Base-by-base conservation (phyloP, 1,140 invertebrate species). In the Akabosia matsudoensis region DNA sequence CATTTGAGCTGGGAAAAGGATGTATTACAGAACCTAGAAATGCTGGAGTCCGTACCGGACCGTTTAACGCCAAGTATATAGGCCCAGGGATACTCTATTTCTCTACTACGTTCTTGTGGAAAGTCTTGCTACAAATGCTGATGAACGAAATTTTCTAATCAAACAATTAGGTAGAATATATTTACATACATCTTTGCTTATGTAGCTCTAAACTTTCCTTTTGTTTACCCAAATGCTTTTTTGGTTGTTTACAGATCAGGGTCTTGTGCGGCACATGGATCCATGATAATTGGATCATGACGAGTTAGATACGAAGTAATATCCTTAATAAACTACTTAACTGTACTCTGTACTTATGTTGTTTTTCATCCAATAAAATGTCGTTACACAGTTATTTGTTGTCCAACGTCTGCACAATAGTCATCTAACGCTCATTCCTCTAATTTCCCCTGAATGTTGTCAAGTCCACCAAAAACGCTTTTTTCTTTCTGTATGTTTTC, bases 1-100 rank as follows among this genome's bases (percentile, higher is more conserved):
- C 70, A 72, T 51, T 22, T 77, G n/a, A 70, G 71, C 22, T 80
- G 77, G 77, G 79, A 80, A 31, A 45, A 45, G 7, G 70, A 74
- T 1, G 45, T 76, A 0, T 77, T 77, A 28, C 72, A 80, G 34
- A 51, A 73, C 16, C 18, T 80, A 10, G 70, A 80, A 7, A 31
- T 80, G 1, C 30, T 80, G 10, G 45, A 33, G 14, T 67, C 73
- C 1, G 56, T 56, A 4, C 34, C 24, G 10, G 64, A 56, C 18
- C 45, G 70, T n/a, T 51, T 78, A 28, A 61, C 77, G 13, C 75
- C 73, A 0, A 70, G 70, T 16, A 26, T 80, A 4, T 80, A 77
- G 79, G 75, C 79, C 54, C 28, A 45, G 78, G 31, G 78, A 79
- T 54, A 79, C 78, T 4, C 70, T 79, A 10, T 79, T 77, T 45